These are phyloP conservation scores for Drosophila kikkawai DNA, from an alignment of 1,140 invertebrate species.

Conservation along the genomic window DNA sequence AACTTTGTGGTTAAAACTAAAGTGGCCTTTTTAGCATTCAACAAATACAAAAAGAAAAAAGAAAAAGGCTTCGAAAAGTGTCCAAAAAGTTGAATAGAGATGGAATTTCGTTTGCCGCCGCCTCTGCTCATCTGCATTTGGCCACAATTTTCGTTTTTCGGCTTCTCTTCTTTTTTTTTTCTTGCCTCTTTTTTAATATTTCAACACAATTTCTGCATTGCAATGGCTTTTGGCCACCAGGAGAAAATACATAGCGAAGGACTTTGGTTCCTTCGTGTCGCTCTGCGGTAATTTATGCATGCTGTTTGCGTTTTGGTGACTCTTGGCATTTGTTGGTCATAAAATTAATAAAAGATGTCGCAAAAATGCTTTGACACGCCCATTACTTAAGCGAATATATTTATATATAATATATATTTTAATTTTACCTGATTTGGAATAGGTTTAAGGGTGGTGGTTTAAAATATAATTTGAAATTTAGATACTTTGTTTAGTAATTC, in stretches of 20 bases:
- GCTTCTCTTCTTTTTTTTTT: slow-evolving; percentile 34
- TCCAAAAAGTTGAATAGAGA: slow-evolving; percentile 69
- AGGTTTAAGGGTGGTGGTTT: neutral
- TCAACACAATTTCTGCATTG: slow-evolving; percentile 77
- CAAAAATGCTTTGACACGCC: slow-evolving; percentile 74
- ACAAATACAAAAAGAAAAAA: slow-evolving; percentile 27
- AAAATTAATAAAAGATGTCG: slow-evolving; percentile 78
- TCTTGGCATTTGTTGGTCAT: slow-evolving; percentile 72
- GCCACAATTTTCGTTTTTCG: slow-evolving; percentile 65
- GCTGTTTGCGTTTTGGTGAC: slow-evolving; percentile 74
- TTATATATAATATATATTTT: slow-evolving; percentile 3
- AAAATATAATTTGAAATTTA: neutral
- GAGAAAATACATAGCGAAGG: slow-evolving; percentile 34
- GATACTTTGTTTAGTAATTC: neutral
- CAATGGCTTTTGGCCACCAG: slow-evolving; percentile 42
- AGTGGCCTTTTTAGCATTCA: slow-evolving; percentile 79
- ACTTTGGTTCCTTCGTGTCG: slow-evolving; percentile 55
- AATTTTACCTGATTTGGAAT: slow-evolving; percentile 1
- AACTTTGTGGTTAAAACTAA: slow-evolving; percentile 82
- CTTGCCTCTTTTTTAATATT: slow-evolving; percentile 72
- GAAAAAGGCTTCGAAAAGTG: slow-evolving; percentile 51
- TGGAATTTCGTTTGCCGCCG: slow-evolving; percentile 54
- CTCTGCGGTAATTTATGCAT: slow-evolving; percentile 78
- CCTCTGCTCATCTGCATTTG: slow-evolving; percentile 79
- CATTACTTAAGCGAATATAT: slow-evolving; percentile 50